phyloP scores from a whole-genome alignment of 92 coral and sea anemone species.

The Porites evermanni region DNA sequence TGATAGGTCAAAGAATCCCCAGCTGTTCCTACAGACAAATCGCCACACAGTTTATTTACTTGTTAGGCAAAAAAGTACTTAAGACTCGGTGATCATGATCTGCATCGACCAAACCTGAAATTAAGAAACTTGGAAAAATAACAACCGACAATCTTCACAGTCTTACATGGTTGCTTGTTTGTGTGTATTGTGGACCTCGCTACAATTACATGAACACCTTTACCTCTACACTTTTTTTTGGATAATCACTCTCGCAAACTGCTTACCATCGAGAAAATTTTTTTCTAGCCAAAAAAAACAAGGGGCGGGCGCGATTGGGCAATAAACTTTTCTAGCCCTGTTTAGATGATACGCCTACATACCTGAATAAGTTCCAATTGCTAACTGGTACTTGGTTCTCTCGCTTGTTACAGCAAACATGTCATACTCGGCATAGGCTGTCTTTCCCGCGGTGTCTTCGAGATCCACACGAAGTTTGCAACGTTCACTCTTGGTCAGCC shows the following conservation, averaged over 20 bases:
- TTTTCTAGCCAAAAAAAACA: background rate
- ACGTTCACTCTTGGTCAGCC: conserved; percentile 7
- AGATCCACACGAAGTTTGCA: conserved; percentile 25
- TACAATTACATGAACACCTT: too few species aligned
- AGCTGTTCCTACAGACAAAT: conserved; percentile 16
- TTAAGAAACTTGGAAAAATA: too few species aligned
- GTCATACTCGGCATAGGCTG: conserved; percentile 17
- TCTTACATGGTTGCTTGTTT: too few species aligned
- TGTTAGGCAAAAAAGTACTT: background rate
- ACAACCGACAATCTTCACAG: too few species aligned
- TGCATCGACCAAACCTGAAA: too few species aligned
- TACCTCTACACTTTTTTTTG: too few species aligned
- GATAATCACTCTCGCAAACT: too few species aligned
- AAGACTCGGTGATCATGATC: too few species aligned
- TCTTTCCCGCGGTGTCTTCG: conserved; percentile 29
- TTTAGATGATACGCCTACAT: background rate
- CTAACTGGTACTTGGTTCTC: conserved; percentile 9
- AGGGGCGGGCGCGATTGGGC: too few species aligned
- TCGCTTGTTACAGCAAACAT: conserved; percentile 24
- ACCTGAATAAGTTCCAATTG: conserved; percentile 25
- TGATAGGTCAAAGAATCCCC: conserved; percentile 25
- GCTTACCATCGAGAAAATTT: too few species aligned
- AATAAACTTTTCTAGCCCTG: background rate
- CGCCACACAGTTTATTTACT: too few species aligned
- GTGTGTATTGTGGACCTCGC: too few species aligned